These are phyloP conservation scores for Coturnix japonica DNA, from an alignment of 2,113 vertebrate species.

Conservation along the genomic window DNA sequence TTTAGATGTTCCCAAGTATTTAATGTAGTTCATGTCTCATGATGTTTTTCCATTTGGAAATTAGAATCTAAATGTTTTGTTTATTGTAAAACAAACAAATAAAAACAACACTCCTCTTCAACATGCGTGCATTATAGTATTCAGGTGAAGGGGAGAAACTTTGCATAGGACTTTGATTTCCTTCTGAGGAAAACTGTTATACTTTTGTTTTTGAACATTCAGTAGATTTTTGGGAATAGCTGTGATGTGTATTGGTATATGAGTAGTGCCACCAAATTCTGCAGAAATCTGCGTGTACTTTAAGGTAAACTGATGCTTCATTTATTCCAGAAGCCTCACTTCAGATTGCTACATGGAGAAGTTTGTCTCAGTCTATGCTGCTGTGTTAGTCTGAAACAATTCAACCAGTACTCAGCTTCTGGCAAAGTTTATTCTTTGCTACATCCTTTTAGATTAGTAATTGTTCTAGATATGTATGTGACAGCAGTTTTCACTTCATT, in stretches of 20 bases:
- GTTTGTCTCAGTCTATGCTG: not conserved
- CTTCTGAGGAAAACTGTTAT: not conserved
- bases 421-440: not conserved
- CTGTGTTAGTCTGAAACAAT: constrained; percentile 12
- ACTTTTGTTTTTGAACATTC: not conserved
- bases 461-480: not conserved
- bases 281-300: not conserved
- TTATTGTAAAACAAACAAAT: not conserved
- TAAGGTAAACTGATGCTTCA: not conserved
- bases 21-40: not conserved
- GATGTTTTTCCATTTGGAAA: not conserved
- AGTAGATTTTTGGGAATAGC: not conserved
- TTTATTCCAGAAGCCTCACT: not conserved
- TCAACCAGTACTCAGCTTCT: constrained; percentile 6
- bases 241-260: not conserved
- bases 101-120: not conserved
- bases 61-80: not conserved
- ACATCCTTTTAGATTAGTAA: not conserved
- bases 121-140: not conserved
- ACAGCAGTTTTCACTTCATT: not conserved
- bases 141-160: not conserved
- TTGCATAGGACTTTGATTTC: not conserved
- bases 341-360: not conserved
- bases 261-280: not conserved
- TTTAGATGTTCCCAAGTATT: not conserved